phyloP scores from a whole-genome alignment of 2,888 invertebrate species.

The Melieria omissa region DNA sequence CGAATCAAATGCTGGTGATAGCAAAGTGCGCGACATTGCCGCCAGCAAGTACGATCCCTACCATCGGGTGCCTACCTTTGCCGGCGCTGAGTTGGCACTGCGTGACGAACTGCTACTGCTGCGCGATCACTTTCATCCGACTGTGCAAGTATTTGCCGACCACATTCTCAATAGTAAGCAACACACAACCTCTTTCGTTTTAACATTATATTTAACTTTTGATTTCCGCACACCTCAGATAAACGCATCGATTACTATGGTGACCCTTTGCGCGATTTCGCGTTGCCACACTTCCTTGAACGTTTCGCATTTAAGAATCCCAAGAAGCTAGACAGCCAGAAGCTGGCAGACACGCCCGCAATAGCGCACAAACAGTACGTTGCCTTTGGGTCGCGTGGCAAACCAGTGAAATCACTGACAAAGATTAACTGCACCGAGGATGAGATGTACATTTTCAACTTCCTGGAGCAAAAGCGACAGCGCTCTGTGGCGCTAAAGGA shows the following conservation, averaged over 20 bases:
- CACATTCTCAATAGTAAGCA: constrained; percentile 77
- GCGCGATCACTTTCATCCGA: constrained; percentile 87
- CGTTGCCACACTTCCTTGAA: constrained; percentile 90
- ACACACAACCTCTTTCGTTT: background rate
- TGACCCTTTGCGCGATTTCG: constrained; percentile 94
- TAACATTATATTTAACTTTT: constrained; percentile 14
- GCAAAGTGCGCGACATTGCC: constrained; percentile 53
- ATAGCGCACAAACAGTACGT: constrained; percentile 71
- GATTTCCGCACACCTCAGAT: constrained; percentile 65
- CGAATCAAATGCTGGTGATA: constrained; percentile 35
- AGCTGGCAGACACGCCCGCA: constrained; percentile 65
- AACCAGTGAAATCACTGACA: constrained; percentile 79
- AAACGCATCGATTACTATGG: constrained; percentile 86
- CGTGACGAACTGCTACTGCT: constrained; percentile 82
- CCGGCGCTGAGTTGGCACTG: constrained; percentile 79
- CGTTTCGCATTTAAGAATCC: constrained; percentile 96
- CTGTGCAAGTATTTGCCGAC: constrained; percentile 87
- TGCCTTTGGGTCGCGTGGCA: constrained; percentile 76
- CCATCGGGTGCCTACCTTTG: constrained; percentile 85
- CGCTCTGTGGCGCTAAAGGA: constrained; percentile 50
- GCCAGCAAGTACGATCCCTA: constrained; percentile 73
- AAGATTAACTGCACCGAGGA: constrained; percentile 86
- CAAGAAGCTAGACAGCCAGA: constrained; percentile 70
- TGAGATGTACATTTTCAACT: constrained; percentile 75
- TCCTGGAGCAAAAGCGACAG: constrained; percentile 69